Evolutionary conservation across 2,888 invertebrate species (phyloP).

Genomic region (Periphyllus acericola): DNA sequence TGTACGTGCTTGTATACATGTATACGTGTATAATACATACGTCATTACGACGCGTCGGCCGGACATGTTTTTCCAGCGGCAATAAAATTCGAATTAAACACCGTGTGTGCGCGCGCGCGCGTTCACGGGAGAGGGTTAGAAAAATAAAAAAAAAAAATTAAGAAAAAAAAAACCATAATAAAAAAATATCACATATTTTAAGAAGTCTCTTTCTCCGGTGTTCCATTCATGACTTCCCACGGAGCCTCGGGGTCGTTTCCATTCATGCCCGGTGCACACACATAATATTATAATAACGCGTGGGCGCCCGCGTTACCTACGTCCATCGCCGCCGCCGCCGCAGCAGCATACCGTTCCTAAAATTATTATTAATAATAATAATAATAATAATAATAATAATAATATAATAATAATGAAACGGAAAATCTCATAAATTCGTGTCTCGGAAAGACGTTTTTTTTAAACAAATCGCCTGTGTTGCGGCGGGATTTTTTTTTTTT

Average conservation of each 20-base stretch:
- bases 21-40: neutral
- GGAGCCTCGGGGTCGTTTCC: constrained; percentile 59
- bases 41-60: constrained; percentile 29
- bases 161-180: constrained; percentile 32
- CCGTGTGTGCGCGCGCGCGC: neutral
- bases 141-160: constrained; percentile 12
- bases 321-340: constrained; percentile 8
- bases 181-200: constrained; percentile 35
- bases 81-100: constrained; percentile 59
- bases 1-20: neutral
- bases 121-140: neutral
- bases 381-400: neutral
- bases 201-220: constrained; percentile 4
- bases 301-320: constrained; percentile 52
- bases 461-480: constrained; percentile 13
- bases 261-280: constrained; percentile 47
- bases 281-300: constrained; percentile 27
- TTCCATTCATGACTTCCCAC: constrained; percentile 62
- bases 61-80: constrained; percentile 51
- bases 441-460: constrained; percentile 30
- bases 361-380: constrained; percentile 37
- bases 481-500: constrained; percentile 6
- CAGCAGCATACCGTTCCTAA: constrained; percentile 41
- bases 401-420: neutral
- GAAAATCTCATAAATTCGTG: constrained; percentile 54